These are phyloP conservation scores for Cephus runcator DNA, from an alignment of 2,888 invertebrate species.

Conservation along the genomic window DNA sequence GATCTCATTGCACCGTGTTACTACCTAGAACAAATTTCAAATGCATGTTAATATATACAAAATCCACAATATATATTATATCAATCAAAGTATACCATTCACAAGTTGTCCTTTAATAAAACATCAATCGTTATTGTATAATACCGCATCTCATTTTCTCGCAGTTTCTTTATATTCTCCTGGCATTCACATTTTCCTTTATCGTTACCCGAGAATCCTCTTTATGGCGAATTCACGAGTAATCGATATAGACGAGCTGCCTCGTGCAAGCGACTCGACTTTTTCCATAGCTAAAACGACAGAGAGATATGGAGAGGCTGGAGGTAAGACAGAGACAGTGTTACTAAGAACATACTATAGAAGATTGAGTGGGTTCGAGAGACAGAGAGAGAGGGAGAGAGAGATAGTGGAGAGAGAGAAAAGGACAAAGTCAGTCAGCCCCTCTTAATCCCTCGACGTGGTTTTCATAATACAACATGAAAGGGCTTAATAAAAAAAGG, in stretches of 20 bases:
- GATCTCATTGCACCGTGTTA: too few species aligned
- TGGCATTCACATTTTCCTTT: background rate
- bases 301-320: background rate
- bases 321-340: background rate
- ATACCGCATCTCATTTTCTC: background rate
- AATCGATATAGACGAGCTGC: background rate
- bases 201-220: background rate
- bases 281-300: background rate
- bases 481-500: slow-evolving; percentile 40
- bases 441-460: slow-evolving; percentile 1
- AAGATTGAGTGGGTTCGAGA: background rate
- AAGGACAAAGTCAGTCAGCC: background rate
- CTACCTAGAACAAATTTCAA: too few species aligned
- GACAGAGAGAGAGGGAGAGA: too few species aligned
- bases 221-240: background rate
- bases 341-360: background rate
- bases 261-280: background rate
- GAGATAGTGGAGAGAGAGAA: background rate
- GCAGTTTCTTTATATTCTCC: background rate
- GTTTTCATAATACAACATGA: slow-evolving; percentile 27
- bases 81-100: background rate
- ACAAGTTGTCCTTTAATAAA: background rate
- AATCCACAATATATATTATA: background rate
- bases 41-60: too few species aligned
- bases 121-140: background rate